Evolutionary conservation across 2,113 vertebrate genomes (phyloP), one percentile per base, ranked within the genome.

Genomic region (Scomber colias): DNA sequence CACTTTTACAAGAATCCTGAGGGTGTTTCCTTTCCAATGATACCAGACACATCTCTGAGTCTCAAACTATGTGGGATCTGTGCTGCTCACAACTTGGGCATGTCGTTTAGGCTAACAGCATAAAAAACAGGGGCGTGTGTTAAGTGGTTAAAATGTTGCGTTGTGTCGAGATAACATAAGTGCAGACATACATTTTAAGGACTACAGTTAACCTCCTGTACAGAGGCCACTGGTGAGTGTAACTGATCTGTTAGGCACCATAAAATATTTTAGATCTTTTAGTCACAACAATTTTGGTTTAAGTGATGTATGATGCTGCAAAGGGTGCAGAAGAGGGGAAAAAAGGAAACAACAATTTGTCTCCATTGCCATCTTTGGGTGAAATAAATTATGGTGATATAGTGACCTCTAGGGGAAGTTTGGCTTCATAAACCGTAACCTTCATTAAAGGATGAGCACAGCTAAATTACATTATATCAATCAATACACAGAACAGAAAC

Each of bases 331-430:
- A 40, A 8, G 27, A 50, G 5, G 5, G 24, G 24, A 65, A 27
- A 16, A 51, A 66, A 54, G 4, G 0, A 54, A 72, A 48, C 14
- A 50, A 2, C 7, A 0, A 19, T 46, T 71, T 76, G 2, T 66
- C 53, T 82, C 10, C 31, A 40, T 53, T 59, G 16, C 15, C 60
- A 35, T 48, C 11, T 65, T 21, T 62, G 10, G 16, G 13, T 51
- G 16, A 69, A 63, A 51, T 8, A 8, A 31, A 31, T 50, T 0
- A 14, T 21, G 65, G 27, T 2, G 8, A 59, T 17, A 74, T 53
- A 70, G 63, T 63, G 81, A 73, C 78, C 75, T 71, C 87, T 87
- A 71, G 81, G 2, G 86, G 77, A 6, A 2, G 2, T n/a, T 51
- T 70, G 14, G n/a, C 1, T 48, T 46, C 9, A 55, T 51, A 19